phyloP scores from a whole-genome alignment of 2,797 vertebrate genomes.

The Ciconia nigra region DNA sequence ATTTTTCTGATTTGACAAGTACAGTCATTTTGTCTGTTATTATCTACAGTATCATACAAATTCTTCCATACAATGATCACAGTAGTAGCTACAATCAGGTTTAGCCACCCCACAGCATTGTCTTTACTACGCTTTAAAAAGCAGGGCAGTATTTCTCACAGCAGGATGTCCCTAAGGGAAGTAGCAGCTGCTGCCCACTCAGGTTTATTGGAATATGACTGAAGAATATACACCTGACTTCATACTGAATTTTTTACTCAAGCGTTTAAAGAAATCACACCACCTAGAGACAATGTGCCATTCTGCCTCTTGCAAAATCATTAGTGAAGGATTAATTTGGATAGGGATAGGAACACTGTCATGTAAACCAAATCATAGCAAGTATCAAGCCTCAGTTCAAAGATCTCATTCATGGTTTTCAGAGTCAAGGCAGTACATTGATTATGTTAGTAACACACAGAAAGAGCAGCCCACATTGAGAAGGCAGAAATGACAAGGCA shows the following conservation, averaged over 20 bases:
- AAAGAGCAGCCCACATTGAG: background rate
- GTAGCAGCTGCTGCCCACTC: accelerated
- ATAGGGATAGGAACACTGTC: background rate
- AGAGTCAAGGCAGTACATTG: background rate
- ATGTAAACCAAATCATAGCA: background rate
- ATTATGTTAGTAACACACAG: background rate
- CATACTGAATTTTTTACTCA: background rate
- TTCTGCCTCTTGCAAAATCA: background rate
- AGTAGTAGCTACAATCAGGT: background rate
- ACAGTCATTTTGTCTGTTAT: background rate
- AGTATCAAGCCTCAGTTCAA: background rate
- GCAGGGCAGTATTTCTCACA: background rate
- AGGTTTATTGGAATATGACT: background rate
- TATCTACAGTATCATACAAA: background rate
- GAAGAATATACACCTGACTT: background rate
- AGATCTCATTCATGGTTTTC: background rate
- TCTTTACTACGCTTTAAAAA: background rate
- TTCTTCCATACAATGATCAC: background rate
- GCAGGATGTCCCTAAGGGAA: background rate
- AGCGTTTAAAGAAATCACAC: background rate
- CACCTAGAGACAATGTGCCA: background rate
- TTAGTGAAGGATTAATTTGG: background rate
- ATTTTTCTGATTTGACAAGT: background rate
- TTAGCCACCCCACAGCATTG: background rate
- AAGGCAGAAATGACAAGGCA: background rate